These are phyloP conservation scores for Sycophaga agraensis DNA, from an alignment of 1,140 invertebrate species.

Conservation along the genomic window DNA sequence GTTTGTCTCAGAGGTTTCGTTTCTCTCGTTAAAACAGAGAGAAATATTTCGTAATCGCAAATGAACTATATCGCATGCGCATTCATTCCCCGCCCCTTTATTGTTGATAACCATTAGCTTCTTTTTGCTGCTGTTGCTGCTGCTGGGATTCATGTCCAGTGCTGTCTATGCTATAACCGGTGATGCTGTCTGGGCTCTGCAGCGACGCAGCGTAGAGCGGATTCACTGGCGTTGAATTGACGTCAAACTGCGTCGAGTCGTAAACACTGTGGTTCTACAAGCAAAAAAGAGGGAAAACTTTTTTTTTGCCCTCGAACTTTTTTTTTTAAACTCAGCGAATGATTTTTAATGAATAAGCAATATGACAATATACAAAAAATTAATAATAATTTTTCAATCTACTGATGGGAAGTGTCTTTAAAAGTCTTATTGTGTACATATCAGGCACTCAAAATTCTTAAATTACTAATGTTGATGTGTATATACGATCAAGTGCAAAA, in stretches of 20 bases:
- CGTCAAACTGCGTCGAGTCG: slow-evolving; percentile 77
- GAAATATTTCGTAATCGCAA: neutral
- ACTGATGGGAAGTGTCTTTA: too few relatives aligned
- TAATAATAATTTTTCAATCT: too few relatives aligned
- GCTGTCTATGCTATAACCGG: slow-evolving; percentile 61
- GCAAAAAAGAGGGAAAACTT: slow-evolving; percentile 45
- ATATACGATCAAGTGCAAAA: too few relatives aligned
- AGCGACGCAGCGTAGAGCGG: slow-evolving; percentile 72
- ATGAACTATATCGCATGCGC: neutral
- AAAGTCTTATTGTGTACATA: too few relatives aligned
- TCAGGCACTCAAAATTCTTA: too few relatives aligned
- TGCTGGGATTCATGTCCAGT: slow-evolving; percentile 40
- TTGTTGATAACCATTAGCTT: slow-evolving; percentile 51
- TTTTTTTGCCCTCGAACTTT: too few relatives aligned
- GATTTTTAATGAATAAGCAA: too few relatives aligned
- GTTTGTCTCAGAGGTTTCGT: neutral
- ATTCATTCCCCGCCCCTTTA: slow-evolving; percentile 31
- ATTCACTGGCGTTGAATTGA: slow-evolving; percentile 67
- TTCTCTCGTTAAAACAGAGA: too few relatives aligned
- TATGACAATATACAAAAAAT: too few relatives aligned
- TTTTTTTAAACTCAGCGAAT: too few relatives aligned
- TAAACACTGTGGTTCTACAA: slow-evolving; percentile 74
- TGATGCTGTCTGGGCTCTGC: slow-evolving; percentile 75
- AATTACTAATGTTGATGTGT: too few relatives aligned
- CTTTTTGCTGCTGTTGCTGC: slow-evolving; percentile 15